phyloP scores from a whole-genome alignment of 2,797 vertebrate genomes.

The Sphenopsis melanotis region DNA sequence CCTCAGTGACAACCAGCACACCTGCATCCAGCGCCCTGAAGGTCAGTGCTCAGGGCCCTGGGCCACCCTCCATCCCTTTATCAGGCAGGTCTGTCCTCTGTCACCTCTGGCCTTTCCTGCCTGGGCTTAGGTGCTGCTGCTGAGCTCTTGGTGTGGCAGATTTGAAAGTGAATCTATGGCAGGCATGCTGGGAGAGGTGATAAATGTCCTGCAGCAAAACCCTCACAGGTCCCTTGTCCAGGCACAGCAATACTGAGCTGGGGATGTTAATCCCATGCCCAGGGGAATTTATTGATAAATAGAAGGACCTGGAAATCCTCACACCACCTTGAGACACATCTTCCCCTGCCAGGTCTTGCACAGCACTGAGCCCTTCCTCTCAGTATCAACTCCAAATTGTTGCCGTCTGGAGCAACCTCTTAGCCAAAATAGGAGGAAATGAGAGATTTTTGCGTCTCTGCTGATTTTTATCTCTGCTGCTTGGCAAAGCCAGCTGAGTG shows the following conservation, averaged over 20 bases:
- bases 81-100: not conserved
- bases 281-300: not conserved
- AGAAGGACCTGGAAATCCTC: not conserved
- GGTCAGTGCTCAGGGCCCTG: conserved; percentile 64
- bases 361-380: not conserved
- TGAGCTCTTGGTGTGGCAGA: not conserved
- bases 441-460: conserved; percentile 19
- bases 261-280: not conserved
- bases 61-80: not conserved
- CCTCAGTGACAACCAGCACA: conserved; percentile 98
- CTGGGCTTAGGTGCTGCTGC: not conserved
- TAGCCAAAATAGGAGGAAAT: conserved; percentile 54
- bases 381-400: conserved; percentile 3
- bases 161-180: not conserved
- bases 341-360: not conserved
- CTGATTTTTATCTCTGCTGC: conserved; percentile 50
- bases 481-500: not conserved
- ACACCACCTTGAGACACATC: not conserved
- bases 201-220: not conserved
- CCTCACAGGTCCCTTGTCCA: not conserved
- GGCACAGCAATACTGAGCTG: not conserved
- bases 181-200: fast-evolving
- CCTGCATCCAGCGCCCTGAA: conserved; percentile 97
- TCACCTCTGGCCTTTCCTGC: not conserved
- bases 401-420: conserved; percentile 27